Conservation (phyloP, 2,888 invertebrate species). For the Patella caerulea region DNA sequence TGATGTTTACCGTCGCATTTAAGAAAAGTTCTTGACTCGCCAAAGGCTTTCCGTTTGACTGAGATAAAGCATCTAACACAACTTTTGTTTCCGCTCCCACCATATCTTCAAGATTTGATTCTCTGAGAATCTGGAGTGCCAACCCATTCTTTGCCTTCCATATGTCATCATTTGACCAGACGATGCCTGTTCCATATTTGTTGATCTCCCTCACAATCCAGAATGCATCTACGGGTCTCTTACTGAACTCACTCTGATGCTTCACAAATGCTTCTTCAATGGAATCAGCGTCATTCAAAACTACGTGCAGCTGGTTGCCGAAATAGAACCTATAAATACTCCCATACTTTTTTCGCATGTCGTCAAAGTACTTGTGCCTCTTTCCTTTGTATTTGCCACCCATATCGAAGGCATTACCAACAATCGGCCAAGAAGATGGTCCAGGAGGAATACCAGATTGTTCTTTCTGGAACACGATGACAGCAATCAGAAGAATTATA, state of each 20-base stretch:
- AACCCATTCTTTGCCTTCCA: background rate
- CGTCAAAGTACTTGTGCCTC: background rate
- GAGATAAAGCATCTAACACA: too few relatives aligned
- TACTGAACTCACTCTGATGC: background rate
- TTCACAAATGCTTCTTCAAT: background rate
- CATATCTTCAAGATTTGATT: too few relatives aligned
- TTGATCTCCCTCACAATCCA: background rate
- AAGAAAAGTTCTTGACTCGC: too few relatives aligned
- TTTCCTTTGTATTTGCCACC: background rate
- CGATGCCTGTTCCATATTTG: background rate
- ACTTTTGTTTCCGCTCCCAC: too few relatives aligned
- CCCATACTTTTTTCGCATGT: background rate
- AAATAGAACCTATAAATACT: background rate
- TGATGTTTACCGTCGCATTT: too few relatives aligned
- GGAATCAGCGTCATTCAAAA: background rate
- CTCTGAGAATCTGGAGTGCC: too few relatives aligned
- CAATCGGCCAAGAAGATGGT: background rate
- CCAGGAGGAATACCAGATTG: background rate
- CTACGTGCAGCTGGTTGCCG: background rate
- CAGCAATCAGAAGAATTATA: background rate
- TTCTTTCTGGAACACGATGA: background rate
- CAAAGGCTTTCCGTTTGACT: too few relatives aligned
- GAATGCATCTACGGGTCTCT: background rate
- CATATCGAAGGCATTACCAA: background rate
- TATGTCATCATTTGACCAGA: background rate